Evolutionary conservation across 2,113 vertebrate species (phyloP).

Genomic region (Scopus umbretta): DNA sequence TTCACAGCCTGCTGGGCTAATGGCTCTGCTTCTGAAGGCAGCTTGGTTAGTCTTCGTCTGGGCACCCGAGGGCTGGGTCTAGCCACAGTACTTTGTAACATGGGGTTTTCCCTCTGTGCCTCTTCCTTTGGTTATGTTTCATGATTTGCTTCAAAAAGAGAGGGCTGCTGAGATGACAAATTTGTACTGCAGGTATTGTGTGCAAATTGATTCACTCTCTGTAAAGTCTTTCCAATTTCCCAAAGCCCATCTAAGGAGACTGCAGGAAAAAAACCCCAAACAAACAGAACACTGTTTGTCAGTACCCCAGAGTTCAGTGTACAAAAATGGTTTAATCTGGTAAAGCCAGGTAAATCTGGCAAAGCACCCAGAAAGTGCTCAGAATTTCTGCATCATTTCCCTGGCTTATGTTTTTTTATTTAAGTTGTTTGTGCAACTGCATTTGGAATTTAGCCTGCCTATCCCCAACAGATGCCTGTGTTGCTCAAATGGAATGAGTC

Average conservation of each 20-base stretch:
- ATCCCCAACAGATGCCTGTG: background rate
- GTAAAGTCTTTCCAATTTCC: background rate
- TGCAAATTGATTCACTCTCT: background rate
- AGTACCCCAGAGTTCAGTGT: background rate
- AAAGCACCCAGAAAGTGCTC: background rate
- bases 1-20: background rate
- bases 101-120: background rate
- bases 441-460: background rate
- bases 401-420: background rate
- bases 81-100: background rate
- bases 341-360: background rate
- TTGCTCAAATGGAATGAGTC: background rate
- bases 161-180: background rate
- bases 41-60: accelerated
- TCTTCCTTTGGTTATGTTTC: background rate
- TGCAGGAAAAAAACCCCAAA: background rate
- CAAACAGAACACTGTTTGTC: background rate
- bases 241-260: background rate
- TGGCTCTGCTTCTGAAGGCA: background rate
- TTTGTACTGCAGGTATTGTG: background rate
- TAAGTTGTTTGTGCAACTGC: background rate
- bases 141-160: background rate
- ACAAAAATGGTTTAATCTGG: background rate
- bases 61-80: background rate
- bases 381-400: background rate